Percentiles rank a stretch among this genome's conserved stretches.
Evolutionary conservation across 2,888 invertebrate species (phyloP).

Genomic region (Eudemis profundana): DNA sequence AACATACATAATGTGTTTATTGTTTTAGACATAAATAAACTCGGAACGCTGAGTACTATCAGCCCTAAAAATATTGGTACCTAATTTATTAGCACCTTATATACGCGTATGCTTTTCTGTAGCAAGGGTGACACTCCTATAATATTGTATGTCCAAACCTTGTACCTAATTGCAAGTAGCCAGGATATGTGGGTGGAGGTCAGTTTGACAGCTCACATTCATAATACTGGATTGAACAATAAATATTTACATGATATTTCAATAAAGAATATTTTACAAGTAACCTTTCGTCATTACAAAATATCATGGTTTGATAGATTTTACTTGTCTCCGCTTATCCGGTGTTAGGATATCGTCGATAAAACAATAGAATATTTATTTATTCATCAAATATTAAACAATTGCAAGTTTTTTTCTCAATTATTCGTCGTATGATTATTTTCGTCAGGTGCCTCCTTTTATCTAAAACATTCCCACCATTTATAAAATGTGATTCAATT

Average conservation of each 20-base stretch:
- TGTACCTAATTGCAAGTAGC: background rate
- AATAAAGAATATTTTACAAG: conserved; percentile 23
- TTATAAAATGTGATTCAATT: conserved; percentile 26
- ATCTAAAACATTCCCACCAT: conserved; percentile 1
- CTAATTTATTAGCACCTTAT: too few species aligned
- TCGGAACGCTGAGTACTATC: too few species aligned
- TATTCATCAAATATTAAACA: background rate
- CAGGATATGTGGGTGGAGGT: background rate
- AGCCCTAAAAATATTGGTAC: too few species aligned
- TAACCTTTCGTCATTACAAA: conserved; percentile 11
- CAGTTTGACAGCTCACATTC: conserved; percentile 1
- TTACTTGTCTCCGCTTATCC: conserved; percentile 11
- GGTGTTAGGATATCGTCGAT: background rate
- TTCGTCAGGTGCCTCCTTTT: background rate
- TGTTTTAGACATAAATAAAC: too few species aligned
- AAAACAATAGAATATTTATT: conserved; percentile 8
- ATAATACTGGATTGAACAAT: background rate
- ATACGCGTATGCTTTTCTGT: too few species aligned
- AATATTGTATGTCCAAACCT: too few species aligned
- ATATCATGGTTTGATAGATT: conserved; percentile 9
- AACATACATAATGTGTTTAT: too few species aligned
- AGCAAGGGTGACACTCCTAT: too few species aligned
- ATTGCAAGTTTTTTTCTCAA: background rate
- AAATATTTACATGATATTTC: background rate
- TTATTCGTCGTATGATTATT: background rate